Conservation (phyloP, 2,797 vertebrate species). For the Pseudotriccus pelzelni region DNA sequence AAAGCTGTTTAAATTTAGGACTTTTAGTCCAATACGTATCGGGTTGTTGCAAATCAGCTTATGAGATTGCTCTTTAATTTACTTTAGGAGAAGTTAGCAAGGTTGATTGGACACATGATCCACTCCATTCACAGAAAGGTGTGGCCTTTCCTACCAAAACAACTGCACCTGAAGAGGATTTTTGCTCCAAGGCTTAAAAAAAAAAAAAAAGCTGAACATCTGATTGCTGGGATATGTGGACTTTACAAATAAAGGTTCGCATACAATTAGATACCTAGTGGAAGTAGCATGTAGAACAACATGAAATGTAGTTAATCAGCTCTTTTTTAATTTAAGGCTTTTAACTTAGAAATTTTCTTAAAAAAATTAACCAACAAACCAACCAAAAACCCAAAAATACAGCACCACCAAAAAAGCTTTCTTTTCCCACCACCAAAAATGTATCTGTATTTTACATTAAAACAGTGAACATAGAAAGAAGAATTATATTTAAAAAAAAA, state of each 20-base stretch:
- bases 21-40: accelerated
- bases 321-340: background rate
- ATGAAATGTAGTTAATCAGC: background rate
- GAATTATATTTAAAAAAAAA: too few species aligned
- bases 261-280: too few species aligned
- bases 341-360: accelerated
- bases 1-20: background rate
- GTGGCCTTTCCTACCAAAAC: background rate
- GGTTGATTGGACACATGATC: background rate
- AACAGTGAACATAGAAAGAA: background rate
- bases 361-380: too few species aligned
- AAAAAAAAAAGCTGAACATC: background rate
- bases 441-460: background rate
- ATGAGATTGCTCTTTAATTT: background rate
- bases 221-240: background rate
- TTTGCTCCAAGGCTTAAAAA: background rate
- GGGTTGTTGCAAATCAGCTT: background rate
- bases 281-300: background rate
- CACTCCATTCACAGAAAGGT: background rate
- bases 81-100: background rate
- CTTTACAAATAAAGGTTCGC: background rate
- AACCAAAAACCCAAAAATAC: background rate
- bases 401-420: accelerated
- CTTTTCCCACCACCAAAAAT: background rate
- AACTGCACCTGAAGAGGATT: background rate